phyloP scores from a whole-genome alignment of 2,888 invertebrate genomes.

The Cryptophagus acutangulus region DNA sequence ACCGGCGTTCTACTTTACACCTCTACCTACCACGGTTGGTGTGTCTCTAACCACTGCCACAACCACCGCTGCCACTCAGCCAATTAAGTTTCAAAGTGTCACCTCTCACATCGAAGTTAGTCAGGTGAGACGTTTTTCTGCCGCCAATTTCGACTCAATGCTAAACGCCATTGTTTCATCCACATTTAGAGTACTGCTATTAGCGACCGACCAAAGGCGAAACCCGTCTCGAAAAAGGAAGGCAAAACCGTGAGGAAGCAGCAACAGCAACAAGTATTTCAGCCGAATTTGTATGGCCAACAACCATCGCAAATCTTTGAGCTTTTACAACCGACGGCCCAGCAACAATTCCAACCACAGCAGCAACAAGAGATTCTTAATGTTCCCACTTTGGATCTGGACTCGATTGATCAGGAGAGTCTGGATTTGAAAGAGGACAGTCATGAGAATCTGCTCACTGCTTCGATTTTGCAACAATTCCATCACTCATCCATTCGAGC shows the following conservation, averaged over 20 bases:
- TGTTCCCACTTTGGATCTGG: conserved; percentile 40
- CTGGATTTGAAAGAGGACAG: conserved; percentile 40
- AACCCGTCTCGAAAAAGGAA: conserved; percentile 75
- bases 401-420: conserved; percentile 38
- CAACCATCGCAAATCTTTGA: conserved; percentile 48
- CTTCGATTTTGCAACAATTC: conserved; percentile 45
- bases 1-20: conserved; percentile 51
- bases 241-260: conserved; percentile 67
- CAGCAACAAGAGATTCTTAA: conserved; percentile 36
- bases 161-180: conserved; percentile 9
- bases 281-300: conserved; percentile 41
- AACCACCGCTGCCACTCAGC: conserved; percentile 25
- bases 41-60: conserved; percentile 41
- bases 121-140: too few species aligned
- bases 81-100: conserved; percentile 46
- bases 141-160: too few species aligned
- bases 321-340: conserved; percentile 25
- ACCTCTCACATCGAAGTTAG: conserved; percentile 54
- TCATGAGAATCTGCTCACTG: conserved; percentile 41
- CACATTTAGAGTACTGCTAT: conserved; percentile 64
- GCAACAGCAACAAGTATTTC: conserved; percentile 46
- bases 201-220: conserved; percentile 79
- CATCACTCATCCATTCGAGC: conserved; percentile 40
- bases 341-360: conserved; percentile 31
- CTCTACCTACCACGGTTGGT: conserved; percentile 42